Conservation (phyloP, 1,140 invertebrate genomes). For the Drosophila orena region DNA sequence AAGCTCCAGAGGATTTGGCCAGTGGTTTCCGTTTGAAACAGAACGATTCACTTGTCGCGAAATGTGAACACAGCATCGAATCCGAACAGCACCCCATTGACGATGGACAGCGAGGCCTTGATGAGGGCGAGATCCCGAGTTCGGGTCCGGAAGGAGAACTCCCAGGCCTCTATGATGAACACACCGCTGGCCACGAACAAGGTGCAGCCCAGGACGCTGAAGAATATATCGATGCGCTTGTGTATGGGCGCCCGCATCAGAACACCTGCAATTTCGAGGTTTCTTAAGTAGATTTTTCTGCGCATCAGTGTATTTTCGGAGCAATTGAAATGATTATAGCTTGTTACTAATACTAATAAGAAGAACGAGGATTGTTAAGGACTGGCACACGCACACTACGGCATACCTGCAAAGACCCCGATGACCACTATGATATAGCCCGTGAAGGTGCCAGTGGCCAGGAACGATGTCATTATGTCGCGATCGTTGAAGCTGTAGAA, state of each 20-base stretch:
- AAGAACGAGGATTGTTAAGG: neutral
- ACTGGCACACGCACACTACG: too few relatives aligned
- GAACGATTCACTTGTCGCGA: conserved; percentile 85
- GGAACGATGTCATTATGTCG: conserved; percentile 80
- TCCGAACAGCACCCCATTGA: conserved; percentile 90
- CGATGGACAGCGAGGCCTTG: conserved; percentile 90
- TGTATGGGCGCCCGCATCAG: conserved; percentile 88
- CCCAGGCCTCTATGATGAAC: conserved; percentile 87
- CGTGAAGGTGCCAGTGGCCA: conserved; percentile 82
- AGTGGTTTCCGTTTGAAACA: neutral
- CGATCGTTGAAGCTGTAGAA: conserved; percentile 84
- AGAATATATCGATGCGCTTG: conserved; percentile 90
- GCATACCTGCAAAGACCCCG: conserved; percentile 76
- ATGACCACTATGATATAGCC: conserved; percentile 79
- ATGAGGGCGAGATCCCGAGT: conserved; percentile 87
- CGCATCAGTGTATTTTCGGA: too few relatives aligned
- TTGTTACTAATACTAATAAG: neutral
- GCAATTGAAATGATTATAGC: neutral
- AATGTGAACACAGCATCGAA: conserved; percentile 91
- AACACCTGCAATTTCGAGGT: conserved; percentile 84
- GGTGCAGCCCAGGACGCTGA: conserved; percentile 89
- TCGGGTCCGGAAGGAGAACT: conserved; percentile 79
- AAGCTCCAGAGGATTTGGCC: conserved; percentile 8
- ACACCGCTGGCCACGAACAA: conserved; percentile 90
- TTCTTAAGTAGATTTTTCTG: neutral